phyloP scores from a whole-genome alignment of 2,888 invertebrate species.

The Nebria brevicollis region DNA sequence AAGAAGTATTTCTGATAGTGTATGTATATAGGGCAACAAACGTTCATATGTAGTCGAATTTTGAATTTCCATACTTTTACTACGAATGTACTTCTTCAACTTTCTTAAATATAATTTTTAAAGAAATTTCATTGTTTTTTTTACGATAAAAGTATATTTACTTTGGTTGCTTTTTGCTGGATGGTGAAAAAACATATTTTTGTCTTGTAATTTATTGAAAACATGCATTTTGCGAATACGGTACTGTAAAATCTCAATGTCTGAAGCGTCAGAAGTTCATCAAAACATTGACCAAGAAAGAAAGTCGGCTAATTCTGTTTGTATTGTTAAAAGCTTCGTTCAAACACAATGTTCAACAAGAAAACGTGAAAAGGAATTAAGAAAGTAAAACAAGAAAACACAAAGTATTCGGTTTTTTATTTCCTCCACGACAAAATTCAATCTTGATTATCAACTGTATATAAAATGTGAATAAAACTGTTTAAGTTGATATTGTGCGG shows the following conservation, averaged over 20 bases:
- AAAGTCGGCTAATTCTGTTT: slow-evolving; percentile 27
- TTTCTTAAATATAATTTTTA: no score
- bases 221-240: neutral
- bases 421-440: neutral
- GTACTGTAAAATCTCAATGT: neutral
- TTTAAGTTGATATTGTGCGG: neutral
- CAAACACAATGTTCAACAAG: slow-evolving; percentile 2
- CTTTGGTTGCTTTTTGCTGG: no score
- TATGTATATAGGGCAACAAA: neutral
- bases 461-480: neutral
- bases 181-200: neutral
- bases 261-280: neutral
- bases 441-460: neutral
- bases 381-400: neutral
- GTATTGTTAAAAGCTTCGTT: slow-evolving; percentile 32
- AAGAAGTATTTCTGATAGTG: neutral
- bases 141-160: no score
- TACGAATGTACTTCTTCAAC: no score
- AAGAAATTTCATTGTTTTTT: no score
- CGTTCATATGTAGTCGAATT: no score
- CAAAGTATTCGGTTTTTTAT: neutral
- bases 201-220: neutral
- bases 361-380: slow-evolving; percentile 9
- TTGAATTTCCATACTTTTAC: no score
- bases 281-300: neutral